Percentiles rank a stretch among this genome's conserved stretches.
Conservation (phyloP, 2,888 invertebrate species). For the Volucella bombylans region DNA sequence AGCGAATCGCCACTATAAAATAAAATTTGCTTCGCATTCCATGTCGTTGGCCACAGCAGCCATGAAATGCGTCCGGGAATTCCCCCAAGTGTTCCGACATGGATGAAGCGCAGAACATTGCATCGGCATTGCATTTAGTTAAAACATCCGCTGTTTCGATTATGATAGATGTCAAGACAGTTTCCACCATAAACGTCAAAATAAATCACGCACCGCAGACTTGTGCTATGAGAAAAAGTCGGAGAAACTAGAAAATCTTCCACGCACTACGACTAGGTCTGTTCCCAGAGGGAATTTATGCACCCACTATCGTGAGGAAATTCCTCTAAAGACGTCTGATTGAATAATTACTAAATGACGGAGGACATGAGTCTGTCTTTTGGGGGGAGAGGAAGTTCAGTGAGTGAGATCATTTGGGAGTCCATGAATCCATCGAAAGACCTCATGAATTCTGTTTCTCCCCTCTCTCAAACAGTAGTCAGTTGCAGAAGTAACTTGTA, state of each 20-base stretch:
- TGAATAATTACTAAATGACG: conserved; percentile 61
- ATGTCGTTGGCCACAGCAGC: conserved; percentile 35
- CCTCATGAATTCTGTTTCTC: too few species aligned
- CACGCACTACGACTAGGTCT: conserved; percentile 14
- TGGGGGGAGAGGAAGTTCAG: too few species aligned
- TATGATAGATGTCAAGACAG: conserved; percentile 42
- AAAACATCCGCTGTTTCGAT: conserved; percentile 27
- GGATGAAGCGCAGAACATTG: not conserved
- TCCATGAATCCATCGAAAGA: too few species aligned
- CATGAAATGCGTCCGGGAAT: conserved; percentile 19
- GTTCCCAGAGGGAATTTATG: conserved; percentile 18
- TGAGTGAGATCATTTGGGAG: too few species aligned
- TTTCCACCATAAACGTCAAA: conserved; percentile 26
- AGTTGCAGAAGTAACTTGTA: conserved; percentile 27
- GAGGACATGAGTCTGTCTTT: not conserved
- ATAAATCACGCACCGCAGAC: conserved; percentile 39
- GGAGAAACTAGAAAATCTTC: conserved; percentile 11
- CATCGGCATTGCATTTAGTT: not conserved
- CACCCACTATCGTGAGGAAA: not conserved
- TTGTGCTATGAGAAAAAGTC: conserved; percentile 1
- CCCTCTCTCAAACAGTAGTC: conserved; percentile 19
- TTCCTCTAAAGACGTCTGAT: conserved; percentile 57
- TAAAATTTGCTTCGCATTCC: conserved; percentile 58
- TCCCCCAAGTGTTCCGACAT: not conserved
- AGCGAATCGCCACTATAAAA: conserved; percentile 18